Base-by-base conservation (phyloP, 2,888 invertebrate species). In the Thera britannica region DNA sequence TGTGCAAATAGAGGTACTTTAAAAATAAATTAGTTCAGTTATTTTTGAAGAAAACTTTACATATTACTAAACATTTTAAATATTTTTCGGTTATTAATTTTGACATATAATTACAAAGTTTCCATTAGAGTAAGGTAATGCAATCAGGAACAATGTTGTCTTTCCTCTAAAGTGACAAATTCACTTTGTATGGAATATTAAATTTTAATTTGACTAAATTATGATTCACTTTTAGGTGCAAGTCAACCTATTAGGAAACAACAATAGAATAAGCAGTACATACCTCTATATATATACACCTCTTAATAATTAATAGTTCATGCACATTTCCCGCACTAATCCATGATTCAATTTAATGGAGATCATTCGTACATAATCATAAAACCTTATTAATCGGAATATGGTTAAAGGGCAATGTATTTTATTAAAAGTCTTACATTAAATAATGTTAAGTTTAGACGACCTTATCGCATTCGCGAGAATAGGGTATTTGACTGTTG, bases 361-460 rank as follows among this genome's bases (percentile, higher is more conserved):
- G 75, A 75, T 75, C 74, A 72, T 69, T 65, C 12, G 8, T 62
- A 65, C 62, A 66, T 65, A 72, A 64, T 58, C 54, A 64, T 59
- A 61, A 51, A 66, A 68, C 57, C 57, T 65, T 62, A 58, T 62
- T 49, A 64, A 38, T 66, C 48, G 52, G 48, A 66, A 66, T 44
- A 64, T 12, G n/a, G 9, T 34, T 62, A 55, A 55, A 60, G 49
- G 64, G 58, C 65, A 72, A 72, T 68, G 65, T 69, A 55, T 58
- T 7, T 35, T 54, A 35, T 12, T 54, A 11, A 35, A 23, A 34
- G 8, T 34, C 2, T 1, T 8, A 52, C 1, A 1, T 5, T 44
- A 6, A 5, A 7, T 52, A 34, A 34, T 34, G 35, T 52, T 35
- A 51, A 49, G 12, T 36, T 12, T 59, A 36, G 12, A 51, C 11